phyloP scores from a whole-genome alignment of 2,113 vertebrate species.

The Ancistrus triradiatus region DNA sequence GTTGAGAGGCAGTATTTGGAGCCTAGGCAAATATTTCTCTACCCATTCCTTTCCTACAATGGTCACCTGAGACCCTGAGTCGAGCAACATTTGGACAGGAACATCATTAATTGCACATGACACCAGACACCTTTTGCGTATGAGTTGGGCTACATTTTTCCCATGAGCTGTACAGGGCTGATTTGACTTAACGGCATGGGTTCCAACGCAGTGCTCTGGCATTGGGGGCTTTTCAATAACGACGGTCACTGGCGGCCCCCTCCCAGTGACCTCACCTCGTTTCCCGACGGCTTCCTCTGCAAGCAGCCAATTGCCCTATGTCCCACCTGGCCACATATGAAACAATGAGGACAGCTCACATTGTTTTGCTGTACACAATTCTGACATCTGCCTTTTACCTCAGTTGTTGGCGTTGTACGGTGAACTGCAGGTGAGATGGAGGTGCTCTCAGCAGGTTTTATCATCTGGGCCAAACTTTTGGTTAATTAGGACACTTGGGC shows the following conservation, averaged over 20 bases:
- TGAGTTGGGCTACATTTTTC: background rate
- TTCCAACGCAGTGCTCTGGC: too few relatives aligned
- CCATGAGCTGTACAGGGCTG: too few relatives aligned
- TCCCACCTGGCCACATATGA: too few relatives aligned
- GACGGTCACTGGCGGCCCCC: slow-evolving; percentile 30
- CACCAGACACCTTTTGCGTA: background rate
- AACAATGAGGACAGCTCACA: too few relatives aligned
- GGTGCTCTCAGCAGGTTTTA: background rate
- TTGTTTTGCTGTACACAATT: slow-evolving; percentile 10
- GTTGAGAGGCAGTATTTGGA: background rate
- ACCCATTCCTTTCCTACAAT: slow-evolving; percentile 10
- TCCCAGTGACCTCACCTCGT: slow-evolving; percentile 19
- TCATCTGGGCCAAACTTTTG: background rate
- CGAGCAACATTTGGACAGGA: background rate
- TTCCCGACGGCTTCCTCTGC: slow-evolving; percentile 3
- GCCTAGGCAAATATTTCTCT: background rate
- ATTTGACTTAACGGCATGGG: too few relatives aligned
- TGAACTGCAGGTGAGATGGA: too few relatives aligned
- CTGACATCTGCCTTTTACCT: background rate
- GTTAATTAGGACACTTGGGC: slow-evolving; percentile 13
- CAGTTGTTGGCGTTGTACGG: background rate
- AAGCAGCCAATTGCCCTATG: slow-evolving; percentile 30
- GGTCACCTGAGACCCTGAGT: slow-evolving; percentile 14
- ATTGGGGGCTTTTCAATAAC: too few relatives aligned
- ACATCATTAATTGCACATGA: slow-evolving; percentile 16